A percentile compares a stretch with the other conserved stretches of the same genome.
These are phyloP conservation scores for Umimayanthus chanpuru DNA, from an alignment of 92 coral and sea anemone species.

Conservation along the genomic window DNA sequence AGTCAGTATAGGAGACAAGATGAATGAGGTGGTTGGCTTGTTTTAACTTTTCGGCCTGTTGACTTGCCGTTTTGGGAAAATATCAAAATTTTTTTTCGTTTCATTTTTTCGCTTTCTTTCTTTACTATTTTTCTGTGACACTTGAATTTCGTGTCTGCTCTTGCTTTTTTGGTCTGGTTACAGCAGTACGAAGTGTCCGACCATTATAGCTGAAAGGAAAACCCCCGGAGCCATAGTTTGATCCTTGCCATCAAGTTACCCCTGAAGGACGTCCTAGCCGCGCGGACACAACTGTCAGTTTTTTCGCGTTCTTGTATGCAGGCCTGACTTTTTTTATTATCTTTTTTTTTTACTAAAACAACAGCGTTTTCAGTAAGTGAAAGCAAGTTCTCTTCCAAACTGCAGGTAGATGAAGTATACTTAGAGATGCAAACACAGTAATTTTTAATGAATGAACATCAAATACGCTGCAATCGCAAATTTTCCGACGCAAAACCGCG, in stretches of 20 bases:
- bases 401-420: neutral
- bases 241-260: neutral
- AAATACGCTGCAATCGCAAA: neutral
- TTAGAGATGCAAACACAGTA: neutral
- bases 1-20: too few species aligned
- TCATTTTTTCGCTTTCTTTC: too few species aligned
- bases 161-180: too few species aligned
- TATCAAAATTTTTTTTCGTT: too few species aligned
- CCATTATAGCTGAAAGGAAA: neutral
- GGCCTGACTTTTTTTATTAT: neutral
- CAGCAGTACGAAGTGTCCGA: neutral
- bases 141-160: too few species aligned
- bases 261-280: neutral
- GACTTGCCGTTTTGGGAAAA: too few species aligned
- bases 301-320: neutral
- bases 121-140: neutral
- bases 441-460: neutral
- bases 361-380: neutral
- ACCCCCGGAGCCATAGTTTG: neutral
- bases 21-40: too few species aligned
- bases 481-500: neutral
- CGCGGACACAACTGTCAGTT: neutral
- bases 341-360: neutral
- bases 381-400: neutral
- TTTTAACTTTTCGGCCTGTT: too few species aligned